Evolutionary conservation across 92 coral and sea anemone species (phyloP).

Genomic region (Meandrina meandrites): DNA sequence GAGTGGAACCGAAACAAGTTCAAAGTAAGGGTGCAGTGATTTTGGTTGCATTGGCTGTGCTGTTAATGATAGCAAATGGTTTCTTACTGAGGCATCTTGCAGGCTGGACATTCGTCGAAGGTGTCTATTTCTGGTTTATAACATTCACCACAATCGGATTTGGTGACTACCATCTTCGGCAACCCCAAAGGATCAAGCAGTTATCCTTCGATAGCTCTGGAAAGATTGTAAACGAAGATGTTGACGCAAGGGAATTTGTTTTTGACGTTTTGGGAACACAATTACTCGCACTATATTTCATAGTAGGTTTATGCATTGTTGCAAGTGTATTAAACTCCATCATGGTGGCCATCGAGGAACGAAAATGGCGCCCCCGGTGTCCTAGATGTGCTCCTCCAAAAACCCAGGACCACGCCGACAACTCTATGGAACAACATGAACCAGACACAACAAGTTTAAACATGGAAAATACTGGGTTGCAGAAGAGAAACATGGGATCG

Average conservation of each 20-base stretch:
- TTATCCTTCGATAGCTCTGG: background rate
- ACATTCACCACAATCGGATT: conserved; percentile 47
- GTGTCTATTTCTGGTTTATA: conserved; percentile 42
- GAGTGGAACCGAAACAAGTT: background rate
- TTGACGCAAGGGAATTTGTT: background rate
- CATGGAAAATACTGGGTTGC: conserved; percentile 10
- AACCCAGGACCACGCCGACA: background rate
- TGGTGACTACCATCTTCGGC: conserved; percentile 33
- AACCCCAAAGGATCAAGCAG: background rate
- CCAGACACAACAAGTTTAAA: background rate
- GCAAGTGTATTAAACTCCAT: conserved; percentile 53
- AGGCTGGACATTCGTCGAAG: conserved; percentile 23
- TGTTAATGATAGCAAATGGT: conserved; percentile 4
- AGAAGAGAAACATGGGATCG: background rate
- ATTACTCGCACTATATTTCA: background rate
- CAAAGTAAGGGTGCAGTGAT: conserved; percentile 9
- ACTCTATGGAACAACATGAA: background rate
- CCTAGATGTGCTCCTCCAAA: background rate
- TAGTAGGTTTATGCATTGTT: conserved; percentile 44
- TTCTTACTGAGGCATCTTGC: background rate
- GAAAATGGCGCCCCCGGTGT: background rate
- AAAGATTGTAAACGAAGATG: background rate
- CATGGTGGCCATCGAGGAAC: conserved; percentile 33
- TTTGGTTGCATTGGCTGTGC: background rate
- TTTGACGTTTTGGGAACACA: background rate